Percentiles rank a stretch among this genome's conserved stretches.
These are phyloP conservation scores for Campoletis raptor DNA, from an alignment of 2,888 invertebrate species.

Conservation along the genomic window DNA sequence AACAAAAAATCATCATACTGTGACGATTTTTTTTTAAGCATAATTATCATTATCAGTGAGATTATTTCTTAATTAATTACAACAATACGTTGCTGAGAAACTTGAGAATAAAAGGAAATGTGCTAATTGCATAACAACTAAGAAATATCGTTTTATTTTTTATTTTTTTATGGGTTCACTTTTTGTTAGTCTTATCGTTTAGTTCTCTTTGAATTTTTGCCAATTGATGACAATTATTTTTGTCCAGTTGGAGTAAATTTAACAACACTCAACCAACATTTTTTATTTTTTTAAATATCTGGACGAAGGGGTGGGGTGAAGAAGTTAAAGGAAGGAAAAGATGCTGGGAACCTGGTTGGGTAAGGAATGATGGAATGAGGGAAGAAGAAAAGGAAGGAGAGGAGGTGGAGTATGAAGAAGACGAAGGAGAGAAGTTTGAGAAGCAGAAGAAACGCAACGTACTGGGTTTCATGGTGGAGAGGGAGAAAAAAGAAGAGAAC, in stretches of 20 bases:
- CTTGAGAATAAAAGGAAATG: too few relatives aligned
- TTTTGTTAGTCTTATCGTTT: not conserved
- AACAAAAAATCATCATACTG: too few relatives aligned
- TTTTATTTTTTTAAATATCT: too few relatives aligned
- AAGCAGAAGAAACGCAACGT: conserved; percentile 60
- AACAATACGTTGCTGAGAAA: too few relatives aligned
- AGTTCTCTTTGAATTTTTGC: too few relatives aligned
- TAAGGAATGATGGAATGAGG: conserved; percentile 52
- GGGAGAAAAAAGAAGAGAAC: conserved; percentile 59
- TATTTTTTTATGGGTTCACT: not conserved
- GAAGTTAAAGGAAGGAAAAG: not conserved
- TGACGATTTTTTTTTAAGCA: too few relatives aligned
- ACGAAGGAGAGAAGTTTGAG: conserved; percentile 43
- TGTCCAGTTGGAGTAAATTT: not conserved
- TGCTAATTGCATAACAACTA: too few relatives aligned
- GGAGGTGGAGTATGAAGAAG: conserved; percentile 54
- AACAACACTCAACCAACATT: not conserved
- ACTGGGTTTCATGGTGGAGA: conserved; percentile 35
- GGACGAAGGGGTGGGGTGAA: not conserved
- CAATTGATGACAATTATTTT: not conserved
- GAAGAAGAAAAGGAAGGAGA: conserved; percentile 40
- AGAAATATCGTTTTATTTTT: not conserved
- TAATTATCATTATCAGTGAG: too few relatives aligned
- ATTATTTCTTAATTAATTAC: not conserved
- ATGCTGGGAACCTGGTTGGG: conserved; percentile 13